phyloP scores from a whole-genome alignment of 92 coral and sea anemone genomes.

The Palythoa caribaeorum region DNA sequence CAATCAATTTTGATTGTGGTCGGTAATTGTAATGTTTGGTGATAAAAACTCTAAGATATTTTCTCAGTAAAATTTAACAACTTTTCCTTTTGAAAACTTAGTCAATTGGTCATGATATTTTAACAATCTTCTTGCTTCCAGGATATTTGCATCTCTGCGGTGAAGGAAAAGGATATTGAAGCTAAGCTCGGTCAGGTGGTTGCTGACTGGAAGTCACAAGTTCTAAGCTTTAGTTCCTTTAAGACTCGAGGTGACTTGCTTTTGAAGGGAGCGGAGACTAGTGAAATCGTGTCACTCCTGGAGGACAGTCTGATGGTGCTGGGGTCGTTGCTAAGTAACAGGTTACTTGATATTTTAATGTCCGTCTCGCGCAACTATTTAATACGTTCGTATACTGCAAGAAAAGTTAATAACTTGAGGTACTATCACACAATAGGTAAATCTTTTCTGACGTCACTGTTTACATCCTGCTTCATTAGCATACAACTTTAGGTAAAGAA shows the following conservation, averaged over 20 bases:
- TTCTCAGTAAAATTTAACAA: no score
- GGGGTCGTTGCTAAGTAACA: conserved; percentile 86
- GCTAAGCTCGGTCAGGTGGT: conserved; percentile 89
- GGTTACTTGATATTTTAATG: conserved; percentile 49
- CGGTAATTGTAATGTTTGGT: no score
- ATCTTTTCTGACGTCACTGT: no score
- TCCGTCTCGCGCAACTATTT: neutral
- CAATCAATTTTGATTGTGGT: no score
- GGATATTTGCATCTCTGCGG: conserved; percentile 95
- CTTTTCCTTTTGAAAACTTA: neutral
- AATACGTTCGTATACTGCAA: neutral
- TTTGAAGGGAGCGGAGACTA: conserved; percentile 85
- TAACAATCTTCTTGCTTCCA: neutral
- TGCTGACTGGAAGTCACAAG: conserved; percentile 90
- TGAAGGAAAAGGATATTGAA: conserved; percentile 93
- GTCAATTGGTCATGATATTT: neutral
- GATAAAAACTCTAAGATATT: no score
- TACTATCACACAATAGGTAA: no score
- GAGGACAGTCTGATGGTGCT: conserved; percentile 93
- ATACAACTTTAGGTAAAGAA: no score
- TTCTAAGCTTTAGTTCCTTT: conserved; percentile 72
- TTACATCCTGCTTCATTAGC: no score
- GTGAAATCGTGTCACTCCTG: conserved; percentile 87
- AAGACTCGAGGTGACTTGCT: conserved; percentile 91
- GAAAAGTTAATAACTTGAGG: no score